phyloP scores from a whole-genome alignment of 2,113 vertebrate species.

The Salvelinus sp. region DNA sequence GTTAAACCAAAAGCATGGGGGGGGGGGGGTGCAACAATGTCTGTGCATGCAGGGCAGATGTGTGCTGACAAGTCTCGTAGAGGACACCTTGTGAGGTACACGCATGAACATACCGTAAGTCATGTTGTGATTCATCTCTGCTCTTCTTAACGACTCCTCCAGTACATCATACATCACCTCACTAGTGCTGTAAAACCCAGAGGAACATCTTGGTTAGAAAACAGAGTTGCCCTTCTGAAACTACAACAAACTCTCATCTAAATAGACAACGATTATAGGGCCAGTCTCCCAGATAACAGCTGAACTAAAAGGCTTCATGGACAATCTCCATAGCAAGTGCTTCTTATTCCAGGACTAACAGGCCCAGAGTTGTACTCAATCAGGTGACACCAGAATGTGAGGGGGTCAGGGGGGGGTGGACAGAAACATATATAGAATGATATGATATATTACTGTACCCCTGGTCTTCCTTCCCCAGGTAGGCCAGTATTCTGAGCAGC shows the following conservation, averaged over 20 bases:
- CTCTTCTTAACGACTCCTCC: conserved; percentile 93
- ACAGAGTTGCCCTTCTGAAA: neutral
- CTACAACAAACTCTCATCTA: neutral
- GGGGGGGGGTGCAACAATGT: neutral
- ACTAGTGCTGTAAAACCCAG: conserved; percentile 79
- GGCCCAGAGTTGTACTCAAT: no score
- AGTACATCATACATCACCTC: conserved; percentile 95
- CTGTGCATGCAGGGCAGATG: neutral
- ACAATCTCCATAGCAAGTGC: neutral
- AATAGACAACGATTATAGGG: no score
- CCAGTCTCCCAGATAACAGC: no score
- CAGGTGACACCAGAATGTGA: no score
- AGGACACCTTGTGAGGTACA: neutral
- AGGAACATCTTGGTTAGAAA: neutral
- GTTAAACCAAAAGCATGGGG: neutral
- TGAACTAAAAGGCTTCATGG: no score
- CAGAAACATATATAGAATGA: neutral
- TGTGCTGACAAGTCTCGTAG: neutral
- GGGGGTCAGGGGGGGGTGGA: no score
- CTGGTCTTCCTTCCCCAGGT: conserved; percentile 90
- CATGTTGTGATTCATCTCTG: conserved; percentile 98
- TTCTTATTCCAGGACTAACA: no score
- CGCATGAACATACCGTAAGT: conserved; percentile 83
- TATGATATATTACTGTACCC: conserved; percentile 69
- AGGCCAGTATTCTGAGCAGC: conserved; percentile 87